Conservation (phyloP, 2,113 vertebrate species). For the Telmatochromis brichardi region DNA sequence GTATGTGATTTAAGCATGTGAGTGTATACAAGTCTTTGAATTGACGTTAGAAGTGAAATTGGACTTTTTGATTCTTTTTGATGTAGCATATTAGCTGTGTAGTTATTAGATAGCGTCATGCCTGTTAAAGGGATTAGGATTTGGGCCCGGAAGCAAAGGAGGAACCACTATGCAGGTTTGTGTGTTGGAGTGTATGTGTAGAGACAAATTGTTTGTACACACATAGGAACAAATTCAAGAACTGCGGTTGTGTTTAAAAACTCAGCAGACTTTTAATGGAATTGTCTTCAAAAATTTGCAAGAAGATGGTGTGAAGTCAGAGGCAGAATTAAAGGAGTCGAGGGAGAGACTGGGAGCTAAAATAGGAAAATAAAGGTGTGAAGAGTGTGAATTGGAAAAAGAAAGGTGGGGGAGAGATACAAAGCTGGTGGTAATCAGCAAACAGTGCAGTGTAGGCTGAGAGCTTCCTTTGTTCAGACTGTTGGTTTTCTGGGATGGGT, state of each 20-base stretch:
- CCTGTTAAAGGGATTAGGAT: constrained; percentile 41
- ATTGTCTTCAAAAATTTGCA: neutral
- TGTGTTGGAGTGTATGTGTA: neutral
- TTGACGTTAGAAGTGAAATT: neutral
- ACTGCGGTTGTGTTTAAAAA: neutral
- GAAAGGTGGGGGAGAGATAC: neutral
- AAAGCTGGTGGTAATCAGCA: neutral
- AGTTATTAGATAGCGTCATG: constrained; percentile 24
- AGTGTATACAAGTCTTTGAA: neutral
- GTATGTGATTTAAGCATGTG: neutral
- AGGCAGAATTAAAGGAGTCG: neutral
- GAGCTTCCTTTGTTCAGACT: constrained; percentile 8
- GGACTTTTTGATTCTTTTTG: neutral
- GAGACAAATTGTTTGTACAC: neutral
- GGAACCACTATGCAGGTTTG: constrained; percentile 39
- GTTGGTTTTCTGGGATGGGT: neutral
- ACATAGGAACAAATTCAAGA: neutral
- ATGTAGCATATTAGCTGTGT: neutral
- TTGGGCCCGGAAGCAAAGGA: constrained; percentile 36
- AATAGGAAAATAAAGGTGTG: constrained; percentile 20
- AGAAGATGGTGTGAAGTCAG: neutral
- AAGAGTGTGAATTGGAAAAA: constrained; percentile 4
- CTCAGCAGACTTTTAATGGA: neutral
- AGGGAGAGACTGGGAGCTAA: neutral
- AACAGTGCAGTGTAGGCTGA: neutral